A percentile compares a stretch with the other conserved stretches of the same genome.
These are phyloP conservation scores for Epistrophella euchroma DNA, from an alignment of 2,888 invertebrate genomes.

Conservation along the genomic window DNA sequence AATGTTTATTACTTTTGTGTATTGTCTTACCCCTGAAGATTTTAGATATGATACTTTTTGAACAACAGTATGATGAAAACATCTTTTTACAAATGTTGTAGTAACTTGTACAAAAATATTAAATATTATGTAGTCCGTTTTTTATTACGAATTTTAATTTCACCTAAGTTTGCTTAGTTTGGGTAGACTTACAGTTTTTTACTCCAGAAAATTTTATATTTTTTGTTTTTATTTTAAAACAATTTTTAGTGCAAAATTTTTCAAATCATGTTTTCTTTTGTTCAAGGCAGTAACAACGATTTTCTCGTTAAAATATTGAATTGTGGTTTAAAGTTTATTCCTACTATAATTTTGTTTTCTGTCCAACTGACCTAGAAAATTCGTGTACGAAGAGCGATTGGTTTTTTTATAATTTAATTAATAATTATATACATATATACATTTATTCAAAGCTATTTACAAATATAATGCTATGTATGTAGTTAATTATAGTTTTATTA, in stretches of 20 bases:
- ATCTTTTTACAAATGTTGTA: background rate
- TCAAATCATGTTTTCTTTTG: background rate
- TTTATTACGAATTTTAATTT: background rate
- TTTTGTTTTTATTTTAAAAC: background rate
- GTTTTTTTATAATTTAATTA: background rate
- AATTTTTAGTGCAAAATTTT: background rate
- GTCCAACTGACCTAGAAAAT: constrained; percentile 2
- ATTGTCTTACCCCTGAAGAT: background rate
- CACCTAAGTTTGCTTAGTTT: background rate
- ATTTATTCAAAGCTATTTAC: constrained; percentile 9
- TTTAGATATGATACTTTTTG: background rate
- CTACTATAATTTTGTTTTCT: constrained; percentile 1
- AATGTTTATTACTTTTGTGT: background rate
- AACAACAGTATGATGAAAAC: background rate
- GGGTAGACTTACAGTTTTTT: background rate
- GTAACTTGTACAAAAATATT: background rate
- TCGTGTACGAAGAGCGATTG: constrained; percentile 22
- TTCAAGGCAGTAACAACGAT: constrained; percentile 17
- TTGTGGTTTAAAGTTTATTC: background rate
- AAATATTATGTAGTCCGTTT: background rate
- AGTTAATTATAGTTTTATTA: background rate
- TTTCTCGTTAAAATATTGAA: constrained; percentile 1
- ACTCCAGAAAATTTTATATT: background rate
- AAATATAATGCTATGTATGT: constrained; percentile 1
- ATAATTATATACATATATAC: constrained; percentile 22